These are phyloP conservation scores for Taphrorychus bicolor DNA, from an alignment of 2,888 invertebrate species.

Conservation along the genomic window DNA sequence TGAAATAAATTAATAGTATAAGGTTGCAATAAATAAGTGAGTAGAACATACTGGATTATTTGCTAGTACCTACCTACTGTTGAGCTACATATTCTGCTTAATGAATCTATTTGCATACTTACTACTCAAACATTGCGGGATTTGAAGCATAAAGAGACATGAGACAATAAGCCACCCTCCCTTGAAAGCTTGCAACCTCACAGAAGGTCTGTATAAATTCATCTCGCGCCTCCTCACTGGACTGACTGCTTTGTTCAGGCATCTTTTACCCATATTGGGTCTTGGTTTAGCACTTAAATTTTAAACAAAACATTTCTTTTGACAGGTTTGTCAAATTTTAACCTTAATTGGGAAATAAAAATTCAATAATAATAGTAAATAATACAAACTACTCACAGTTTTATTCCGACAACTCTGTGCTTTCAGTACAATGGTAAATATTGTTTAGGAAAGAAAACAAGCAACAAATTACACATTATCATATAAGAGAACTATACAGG, in stretches of 20 bases:
- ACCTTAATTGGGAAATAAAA: not conserved
- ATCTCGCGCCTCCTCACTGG: constrained; percentile 20
- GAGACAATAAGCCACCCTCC: constrained; percentile 53
- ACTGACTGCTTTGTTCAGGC: constrained; percentile 21
- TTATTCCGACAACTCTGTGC: constrained; percentile 6
- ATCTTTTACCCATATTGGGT: constrained; percentile 13
- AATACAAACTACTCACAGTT: not conserved
- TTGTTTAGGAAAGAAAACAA: no score
- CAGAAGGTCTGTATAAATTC: constrained; percentile 42
- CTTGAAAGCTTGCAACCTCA: constrained; percentile 52
- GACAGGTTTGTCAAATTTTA: not conserved
- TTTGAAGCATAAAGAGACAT: constrained; percentile 57
- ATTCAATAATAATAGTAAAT: not conserved
- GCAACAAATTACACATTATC: constrained; percentile 10
- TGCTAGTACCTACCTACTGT: no score
- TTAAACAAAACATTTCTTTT: no score
- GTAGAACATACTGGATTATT: no score
- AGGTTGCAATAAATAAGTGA: no score
- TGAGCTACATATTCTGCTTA: no score
- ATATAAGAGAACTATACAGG: constrained; percentile 7
- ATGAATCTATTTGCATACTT: no score
- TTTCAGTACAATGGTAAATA: not conserved
- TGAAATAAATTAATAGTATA: no score
- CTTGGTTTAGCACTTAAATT: not conserved
- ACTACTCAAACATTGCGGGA: constrained; percentile 50